Evolutionary conservation across 2,797 vertebrate genomes (phyloP), one percentile per base, ranked within the genome.

Genomic region (Myripristis murdjan): DNA sequence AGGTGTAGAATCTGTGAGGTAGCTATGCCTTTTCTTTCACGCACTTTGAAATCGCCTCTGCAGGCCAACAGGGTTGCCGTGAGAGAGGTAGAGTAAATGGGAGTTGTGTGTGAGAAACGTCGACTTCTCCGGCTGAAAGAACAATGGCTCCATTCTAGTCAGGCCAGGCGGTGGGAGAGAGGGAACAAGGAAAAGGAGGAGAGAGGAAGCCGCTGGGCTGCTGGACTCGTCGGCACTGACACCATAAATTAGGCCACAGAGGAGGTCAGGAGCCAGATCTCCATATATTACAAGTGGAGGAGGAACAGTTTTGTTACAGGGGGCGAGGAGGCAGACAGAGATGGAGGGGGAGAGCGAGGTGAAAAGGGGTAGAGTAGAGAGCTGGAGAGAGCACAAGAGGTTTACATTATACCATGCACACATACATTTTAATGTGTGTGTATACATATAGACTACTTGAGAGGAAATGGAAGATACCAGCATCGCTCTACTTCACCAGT

Each of bases 101-200:
- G 44, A 52, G 56, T 64, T 9, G 39, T 18, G 16, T 39, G 23
- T 54, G 68, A 73, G 31, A 75, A 74, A 83, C 55, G 44, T 22
- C 33, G 4, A 63, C 62, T 60, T 52, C 70, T 82, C 60, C 31
- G 6, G 56, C 56, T 43, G n/a, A 55, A 56, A 54, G 71, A 80
- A 83, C 80, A 85, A 75, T 73, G 66, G 61, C 61, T 79, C 22
- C 72, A 39, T 70, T 88, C 48, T 81, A 3, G 39, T 24, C 12
- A 49, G 71, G 9, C 37, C 24, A 73, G 75, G 41, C 31, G 11
- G 64, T 52, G 55, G 26, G 44, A 52, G 69, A 75, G 56, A 52
- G 24, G 24, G 66, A 73, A 64, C 44, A 48, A 46, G 37, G 22
- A 49, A 51, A 46, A 57, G 57, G 48, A 75, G 53, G 64, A 61